Evolutionary conservation across 1,140 invertebrate species (phyloP), one percentile per base, ranked within the genome.

Genomic region (Grapholita molesta): DNA sequence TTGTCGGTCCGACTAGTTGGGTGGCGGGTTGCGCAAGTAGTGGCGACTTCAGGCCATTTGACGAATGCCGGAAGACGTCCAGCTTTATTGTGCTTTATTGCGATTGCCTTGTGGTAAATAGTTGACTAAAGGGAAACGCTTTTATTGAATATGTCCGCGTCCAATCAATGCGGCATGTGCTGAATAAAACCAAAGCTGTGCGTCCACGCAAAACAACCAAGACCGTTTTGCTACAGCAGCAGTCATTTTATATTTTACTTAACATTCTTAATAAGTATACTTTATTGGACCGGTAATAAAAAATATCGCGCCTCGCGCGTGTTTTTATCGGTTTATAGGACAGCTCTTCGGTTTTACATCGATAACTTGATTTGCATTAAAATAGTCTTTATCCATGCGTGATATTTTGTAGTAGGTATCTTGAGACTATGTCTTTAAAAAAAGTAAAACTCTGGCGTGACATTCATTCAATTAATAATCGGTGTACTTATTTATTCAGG

Each of bases 51-150:
- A 68, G 74, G 77, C 73, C 72, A 74, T 76, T 80, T 81, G 79
- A 80, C 78, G 79, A 77, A 82, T 88, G 82, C 86, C 86, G 88
- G 86, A 87, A 87, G 79, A 83, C 75, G 75, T 83, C 78, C 77
- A 80, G 69, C 73, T 83, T 85, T 86, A 84, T 84, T 79, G 78
- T 82, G 72, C 75, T 84, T 87, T 85, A 86, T 84, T 79, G 78
- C 76, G 74, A 87, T 85, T 85, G 80, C 66, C 65, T 64, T 68
- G 72, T 71, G 72, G 75, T 73, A 77, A 80, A 78, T 76, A 74
- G 38, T 70, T 75, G 73, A 76, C 65, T 64, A 75, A 61, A 61
- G 55, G 28, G 55, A 61, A 55, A 61, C 55, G 55, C 55, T 25
- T 61, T 61, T 61, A 61, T 61, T 61, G 55, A 61, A 61, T 61